Percentiles rank a stretch among this genome's conserved stretches.
These are phyloP conservation scores for Sminthopsis crassicaudata DNA, from an alignment of 2,113 vertebrate species.

Conservation along the genomic window DNA sequence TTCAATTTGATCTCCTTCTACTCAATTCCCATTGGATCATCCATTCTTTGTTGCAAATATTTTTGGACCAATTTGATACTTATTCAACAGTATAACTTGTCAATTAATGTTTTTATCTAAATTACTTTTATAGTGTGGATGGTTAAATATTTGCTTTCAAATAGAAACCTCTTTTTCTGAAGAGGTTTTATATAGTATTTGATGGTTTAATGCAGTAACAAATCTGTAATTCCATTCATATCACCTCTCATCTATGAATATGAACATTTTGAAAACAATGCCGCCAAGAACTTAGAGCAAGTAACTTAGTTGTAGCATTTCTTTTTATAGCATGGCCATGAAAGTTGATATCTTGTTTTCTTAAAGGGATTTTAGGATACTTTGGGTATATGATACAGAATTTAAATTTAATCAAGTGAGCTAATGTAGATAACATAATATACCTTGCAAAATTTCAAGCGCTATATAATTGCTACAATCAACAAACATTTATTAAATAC, in stretches of 20 bases:
- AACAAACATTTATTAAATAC: neutral
- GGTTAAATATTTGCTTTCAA: neutral
- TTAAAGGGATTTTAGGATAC: neutral
- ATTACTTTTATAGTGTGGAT: neutral
- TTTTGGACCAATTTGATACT: neutral
- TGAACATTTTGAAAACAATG: neutral
- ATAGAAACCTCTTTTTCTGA: neutral
- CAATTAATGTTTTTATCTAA: neutral
- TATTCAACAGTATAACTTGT: neutral
- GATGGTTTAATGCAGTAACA: neutral
- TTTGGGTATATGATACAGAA: neutral
- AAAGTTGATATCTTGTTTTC: neutral
- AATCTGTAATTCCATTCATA: neutral
- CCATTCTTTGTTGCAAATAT: neutral
- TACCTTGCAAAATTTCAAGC: neutral
- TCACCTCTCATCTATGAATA: neutral
- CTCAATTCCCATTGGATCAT: neutral
- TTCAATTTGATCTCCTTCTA: neutral
- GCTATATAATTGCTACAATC: neutral
- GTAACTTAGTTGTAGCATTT: neutral
- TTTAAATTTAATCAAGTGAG: neutral
- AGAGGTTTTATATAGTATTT: neutral
- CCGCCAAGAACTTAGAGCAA: neutral
- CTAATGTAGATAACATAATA: neutral
- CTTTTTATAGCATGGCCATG: neutral